A percentile compares a stretch with the other conserved stretches of the same genome.
phyloP scores from a whole-genome alignment of 2,888 invertebrate genomes.

The Lasioglossum malachurum region DNA sequence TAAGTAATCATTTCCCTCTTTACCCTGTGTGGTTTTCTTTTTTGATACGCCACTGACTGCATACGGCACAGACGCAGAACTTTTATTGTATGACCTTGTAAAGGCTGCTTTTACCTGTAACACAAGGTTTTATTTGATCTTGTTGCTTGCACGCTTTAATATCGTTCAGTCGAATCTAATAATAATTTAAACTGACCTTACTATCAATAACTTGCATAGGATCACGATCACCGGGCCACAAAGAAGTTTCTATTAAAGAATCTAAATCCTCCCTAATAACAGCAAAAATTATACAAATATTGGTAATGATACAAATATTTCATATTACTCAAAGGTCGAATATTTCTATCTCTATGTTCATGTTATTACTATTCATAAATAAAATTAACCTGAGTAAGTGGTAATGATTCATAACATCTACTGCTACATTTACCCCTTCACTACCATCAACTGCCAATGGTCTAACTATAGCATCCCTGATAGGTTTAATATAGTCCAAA shows the following conservation, averaged over 20 bases:
- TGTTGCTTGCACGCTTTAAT: neutral
- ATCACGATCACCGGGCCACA: constrained; percentile 93
- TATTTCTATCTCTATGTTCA: neutral
- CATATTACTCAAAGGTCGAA: neutral
- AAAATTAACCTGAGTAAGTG: constrained; percentile 86
- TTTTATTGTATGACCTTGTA: constrained; percentile 97
- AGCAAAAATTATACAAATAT: constrained; percentile 10
- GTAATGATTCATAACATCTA: constrained; percentile 93
- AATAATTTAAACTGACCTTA: constrained; percentile 85
- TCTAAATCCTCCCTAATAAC: constrained; percentile 93
- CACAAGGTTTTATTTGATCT: neutral
- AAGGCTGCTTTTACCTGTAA: constrained; percentile 95
- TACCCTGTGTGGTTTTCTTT: constrained; percentile 82
- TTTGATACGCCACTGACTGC: constrained; percentile 88
- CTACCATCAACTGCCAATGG: constrained; percentile 90
- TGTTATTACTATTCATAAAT: constrained; percentile 15
- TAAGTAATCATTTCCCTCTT: constrained; percentile 83
- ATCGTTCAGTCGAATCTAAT: constrained; percentile 12
- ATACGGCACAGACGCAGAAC: constrained; percentile 91
- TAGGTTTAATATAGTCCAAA: constrained; percentile 93
- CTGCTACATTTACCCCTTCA: constrained; percentile 90
- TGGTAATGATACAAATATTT: neutral
- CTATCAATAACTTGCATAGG: constrained; percentile 91
- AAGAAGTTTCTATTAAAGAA: constrained; percentile 92
- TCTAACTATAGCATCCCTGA: constrained; percentile 90